Percentiles rank a stretch among this genome's conserved stretches.
These are phyloP conservation scores for Julus scanicus DNA, from an alignment of 2,888 invertebrate species.

Conservation along the genomic window DNA sequence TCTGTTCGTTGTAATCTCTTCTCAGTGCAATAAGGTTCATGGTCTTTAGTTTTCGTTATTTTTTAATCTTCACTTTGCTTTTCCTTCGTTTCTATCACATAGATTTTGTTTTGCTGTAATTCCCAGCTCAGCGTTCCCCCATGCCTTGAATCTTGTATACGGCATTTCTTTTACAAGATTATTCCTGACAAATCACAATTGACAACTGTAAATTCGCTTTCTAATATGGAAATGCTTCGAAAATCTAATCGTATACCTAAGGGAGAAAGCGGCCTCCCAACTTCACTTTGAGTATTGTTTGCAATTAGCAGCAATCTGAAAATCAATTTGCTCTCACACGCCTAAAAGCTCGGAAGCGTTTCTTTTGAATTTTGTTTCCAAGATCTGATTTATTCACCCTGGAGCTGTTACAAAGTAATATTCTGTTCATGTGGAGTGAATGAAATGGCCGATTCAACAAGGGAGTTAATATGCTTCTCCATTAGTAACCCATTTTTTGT, in stretches of 20 bases:
- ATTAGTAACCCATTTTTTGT: background rate
- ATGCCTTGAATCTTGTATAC: background rate
- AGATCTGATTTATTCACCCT: background rate
- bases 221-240: constrained; percentile 39
- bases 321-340: constrained; percentile 22
- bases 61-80: background rate
- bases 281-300: constrained; percentile 20
- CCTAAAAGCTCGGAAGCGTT: constrained; percentile 7
- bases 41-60: constrained; percentile 10
- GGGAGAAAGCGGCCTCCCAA: constrained; percentile 23
- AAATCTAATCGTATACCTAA: constrained; percentile 40
- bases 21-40: background rate
- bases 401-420: background rate
- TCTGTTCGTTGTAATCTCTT: background rate
- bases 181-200: constrained; percentile 40
- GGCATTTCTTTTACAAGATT: constrained; percentile 31
- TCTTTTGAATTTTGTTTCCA: constrained; percentile 15
- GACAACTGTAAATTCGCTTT: constrained; percentile 45
- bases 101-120: constrained; percentile 1
- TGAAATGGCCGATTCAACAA: background rate
- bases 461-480: background rate
- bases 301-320: constrained; percentile 45
- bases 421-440: background rate
- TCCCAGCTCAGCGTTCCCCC: background rate
- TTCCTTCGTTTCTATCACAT: background rate